These are phyloP conservation scores for Tamandua tetradactyla DNA, from an alignment of 2,797 vertebrate genomes.

Conservation along the genomic window DNA sequence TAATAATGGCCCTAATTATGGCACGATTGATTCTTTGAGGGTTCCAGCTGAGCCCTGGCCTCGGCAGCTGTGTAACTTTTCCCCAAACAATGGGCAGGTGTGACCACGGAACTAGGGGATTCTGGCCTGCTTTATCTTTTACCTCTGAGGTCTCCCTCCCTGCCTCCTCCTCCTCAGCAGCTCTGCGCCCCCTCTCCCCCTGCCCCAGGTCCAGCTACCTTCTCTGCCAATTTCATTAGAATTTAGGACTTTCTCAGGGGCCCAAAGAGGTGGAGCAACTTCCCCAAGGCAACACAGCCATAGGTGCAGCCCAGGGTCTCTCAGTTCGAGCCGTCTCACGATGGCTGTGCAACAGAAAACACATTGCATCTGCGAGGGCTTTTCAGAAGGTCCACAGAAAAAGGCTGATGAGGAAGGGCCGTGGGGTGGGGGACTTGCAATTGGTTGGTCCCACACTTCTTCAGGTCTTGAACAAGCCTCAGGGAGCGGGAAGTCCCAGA, in stretches of 20 bases:
- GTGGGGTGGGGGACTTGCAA: background rate
- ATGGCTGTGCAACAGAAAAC: background rate
- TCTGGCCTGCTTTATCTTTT: background rate
- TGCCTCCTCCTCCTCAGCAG: background rate
- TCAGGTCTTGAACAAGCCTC: background rate
- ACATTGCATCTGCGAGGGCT: background rate
- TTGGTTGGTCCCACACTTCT: background rate
- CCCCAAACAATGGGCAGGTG: background rate
- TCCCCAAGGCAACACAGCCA: background rate
- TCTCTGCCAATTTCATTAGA: background rate
- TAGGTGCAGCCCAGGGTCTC: background rate
- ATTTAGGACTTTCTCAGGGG: background rate
- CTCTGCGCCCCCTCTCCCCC: background rate
- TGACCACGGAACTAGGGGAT: background rate
- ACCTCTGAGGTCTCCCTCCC: background rate
- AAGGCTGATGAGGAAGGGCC: background rate
- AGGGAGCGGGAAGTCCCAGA: background rate
- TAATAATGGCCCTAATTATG: slow-evolving; percentile 57
- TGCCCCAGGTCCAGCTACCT: background rate
- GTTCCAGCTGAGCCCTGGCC: background rate
- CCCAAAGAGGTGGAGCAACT: background rate
- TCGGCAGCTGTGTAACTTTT: background rate
- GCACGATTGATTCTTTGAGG: slow-evolving; percentile 27
- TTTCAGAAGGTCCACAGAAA: background rate
- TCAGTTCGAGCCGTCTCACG: background rate